Percentiles rank a stretch among this genome's conserved stretches.
Conservation (phyloP, 2,888 invertebrate species). For the Mimumesa dahlbomi region DNA sequence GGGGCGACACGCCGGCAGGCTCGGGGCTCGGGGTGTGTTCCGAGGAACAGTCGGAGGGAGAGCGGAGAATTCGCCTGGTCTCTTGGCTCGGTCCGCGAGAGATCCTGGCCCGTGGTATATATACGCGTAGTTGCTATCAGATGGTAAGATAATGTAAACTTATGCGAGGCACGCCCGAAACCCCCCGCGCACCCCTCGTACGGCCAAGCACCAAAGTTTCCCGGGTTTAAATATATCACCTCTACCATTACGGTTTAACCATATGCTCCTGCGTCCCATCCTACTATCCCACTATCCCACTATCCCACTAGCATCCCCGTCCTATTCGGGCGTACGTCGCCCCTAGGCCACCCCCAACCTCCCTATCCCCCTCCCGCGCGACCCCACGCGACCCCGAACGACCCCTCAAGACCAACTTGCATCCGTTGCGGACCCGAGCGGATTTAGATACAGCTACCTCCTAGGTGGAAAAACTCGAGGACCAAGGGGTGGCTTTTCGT, state of each 20-base stretch:
- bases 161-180: constrained; percentile 79
- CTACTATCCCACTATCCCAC: constrained; percentile 25
- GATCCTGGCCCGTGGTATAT: constrained; percentile 38
- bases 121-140: constrained; percentile 78
- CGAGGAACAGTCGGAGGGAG: too few species aligned
- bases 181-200: constrained; percentile 56
- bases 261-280: constrained; percentile 66
- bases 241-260: constrained; percentile 77
- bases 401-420: constrained; percentile 35
- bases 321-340: constrained; percentile 43
- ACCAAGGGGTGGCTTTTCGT: too few species aligned
- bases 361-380: constrained; percentile 13
- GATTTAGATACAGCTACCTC: constrained; percentile 53
- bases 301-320: constrained; percentile 21
- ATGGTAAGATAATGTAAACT: constrained; percentile 80
- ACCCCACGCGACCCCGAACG: constrained; percentile 3
- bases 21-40: too few species aligned
- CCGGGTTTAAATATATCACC: constrained; percentile 79
- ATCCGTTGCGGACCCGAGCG: constrained; percentile 46
- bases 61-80: constrained; percentile 25
- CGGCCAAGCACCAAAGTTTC: constrained; percentile 75
- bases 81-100: constrained; percentile 50
- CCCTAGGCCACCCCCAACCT: constrained; percentile 7
- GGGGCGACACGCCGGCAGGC: too few species aligned
- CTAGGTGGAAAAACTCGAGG: constrained; percentile 41